Evolutionary conservation across 2,113 vertebrate genomes (phyloP), one percentile per base, ranked within the genome.

Genomic region (Rhagologus leucostigma): DNA sequence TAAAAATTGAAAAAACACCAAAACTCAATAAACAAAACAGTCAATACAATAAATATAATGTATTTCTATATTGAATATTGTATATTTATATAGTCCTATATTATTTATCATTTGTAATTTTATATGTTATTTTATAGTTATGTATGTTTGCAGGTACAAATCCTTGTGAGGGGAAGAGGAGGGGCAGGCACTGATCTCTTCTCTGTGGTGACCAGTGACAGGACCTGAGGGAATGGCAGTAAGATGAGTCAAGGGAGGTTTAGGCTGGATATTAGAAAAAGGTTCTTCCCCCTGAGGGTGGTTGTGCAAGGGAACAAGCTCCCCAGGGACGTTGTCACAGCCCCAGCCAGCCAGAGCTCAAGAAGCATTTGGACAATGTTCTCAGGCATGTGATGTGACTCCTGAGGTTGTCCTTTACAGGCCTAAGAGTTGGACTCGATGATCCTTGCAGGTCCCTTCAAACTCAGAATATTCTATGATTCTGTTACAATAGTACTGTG

Each of bases 311-410:
- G 57, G 60, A 68, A 52, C 26, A 68, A 44, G 26, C 17, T 68
- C 1, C 11, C 63, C 22, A 44, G 17, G 37, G 37, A 0, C 12
- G 17, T 50, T 53, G 11, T 10, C 21, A 37, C 37, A 59, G 37
- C 37, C 1, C 7, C 53, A 68, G 4, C 14, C 53, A 32, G 63
- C 1, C 22, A 37, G 53, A 77, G 39, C 1, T 37, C 46, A 23
- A 8, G 32, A 2, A 44, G 4, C 0, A 0, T 37, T 27, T 52
- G 46, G 23, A 29, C 33, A 60, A 3, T 1, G 2, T 18, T 68
- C 27, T 46, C 39, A 33, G 63, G 33, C 11, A 33, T 27, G 3
- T 0, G 22, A 3, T 33, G 46, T 10, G 27, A 23, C 22, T 68
- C 63, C 9, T 14, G 12, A 18, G 15, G 1, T 68, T 68, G 17